Percentiles rank a stretch among this genome's conserved stretches.
Evolutionary conservation across 2,888 invertebrate genomes (phyloP).

Genomic region (Patella depressa): DNA sequence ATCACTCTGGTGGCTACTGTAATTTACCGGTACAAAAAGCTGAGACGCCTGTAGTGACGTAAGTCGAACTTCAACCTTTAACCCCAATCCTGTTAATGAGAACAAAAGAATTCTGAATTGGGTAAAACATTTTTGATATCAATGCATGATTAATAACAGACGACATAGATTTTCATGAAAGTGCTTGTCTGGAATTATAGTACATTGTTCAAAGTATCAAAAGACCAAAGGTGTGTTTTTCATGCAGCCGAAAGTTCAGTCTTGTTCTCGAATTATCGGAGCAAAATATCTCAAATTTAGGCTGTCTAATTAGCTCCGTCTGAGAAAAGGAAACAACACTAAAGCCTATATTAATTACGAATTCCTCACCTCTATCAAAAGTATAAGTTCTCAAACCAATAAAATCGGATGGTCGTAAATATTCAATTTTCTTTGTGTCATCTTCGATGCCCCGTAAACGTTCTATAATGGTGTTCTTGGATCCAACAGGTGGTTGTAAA

Average conservation of each 20-base stretch:
- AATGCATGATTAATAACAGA: no score
- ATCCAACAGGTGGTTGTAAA: constrained; percentile 42
- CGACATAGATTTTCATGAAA: no score
- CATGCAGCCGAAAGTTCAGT: no score
- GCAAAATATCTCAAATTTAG: no score
- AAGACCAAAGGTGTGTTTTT: no score
- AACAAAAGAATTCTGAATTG: no score
- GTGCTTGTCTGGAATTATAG: no score
- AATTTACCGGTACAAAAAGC: constrained; percentile 52
- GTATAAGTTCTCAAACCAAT: constrained; percentile 44
- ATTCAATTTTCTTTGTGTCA: constrained; percentile 40
- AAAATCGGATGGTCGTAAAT: constrained; percentile 41
- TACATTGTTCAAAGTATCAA: no score
- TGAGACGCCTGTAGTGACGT: constrained; percentile 50
- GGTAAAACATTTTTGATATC: no score
- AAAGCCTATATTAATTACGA: not conserved
- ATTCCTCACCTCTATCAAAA: constrained; percentile 43
- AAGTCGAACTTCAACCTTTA: constrained; percentile 52
- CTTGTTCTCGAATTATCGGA: no score
- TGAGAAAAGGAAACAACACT: no score
- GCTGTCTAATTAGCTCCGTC: no score
- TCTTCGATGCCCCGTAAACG: constrained; percentile 44
- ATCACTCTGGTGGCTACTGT: constrained; percentile 41
- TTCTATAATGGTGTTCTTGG: constrained; percentile 57
- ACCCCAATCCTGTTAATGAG: constrained; percentile 36